Conservation (phyloP, 2,113 vertebrate genomes). For the Rutilus rutilus region DNA sequence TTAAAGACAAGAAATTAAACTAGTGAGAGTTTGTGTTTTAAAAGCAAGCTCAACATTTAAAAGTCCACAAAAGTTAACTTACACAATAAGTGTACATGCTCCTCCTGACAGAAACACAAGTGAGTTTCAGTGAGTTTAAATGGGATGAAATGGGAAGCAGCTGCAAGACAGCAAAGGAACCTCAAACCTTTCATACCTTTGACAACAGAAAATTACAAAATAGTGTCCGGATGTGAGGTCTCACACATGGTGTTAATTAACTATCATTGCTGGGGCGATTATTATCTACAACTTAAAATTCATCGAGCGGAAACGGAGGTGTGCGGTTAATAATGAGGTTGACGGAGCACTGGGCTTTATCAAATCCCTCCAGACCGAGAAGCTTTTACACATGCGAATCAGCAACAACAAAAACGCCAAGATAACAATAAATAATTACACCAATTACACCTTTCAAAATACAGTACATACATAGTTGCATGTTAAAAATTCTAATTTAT, state of each 20-base stretch:
- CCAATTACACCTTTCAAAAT: too few species aligned
- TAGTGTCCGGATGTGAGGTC: neutral
- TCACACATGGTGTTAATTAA: neutral
- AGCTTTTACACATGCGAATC: too few species aligned
- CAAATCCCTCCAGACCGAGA: too few species aligned
- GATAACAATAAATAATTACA: too few species aligned
- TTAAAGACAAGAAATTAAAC: neutral
- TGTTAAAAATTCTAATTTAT: too few species aligned
- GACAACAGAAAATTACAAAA: neutral
- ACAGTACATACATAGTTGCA: too few species aligned
- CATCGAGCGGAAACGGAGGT: neutral
- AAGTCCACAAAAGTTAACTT: neutral
- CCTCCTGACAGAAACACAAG: neutral
- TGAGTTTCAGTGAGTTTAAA: neutral
- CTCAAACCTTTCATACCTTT: neutral
- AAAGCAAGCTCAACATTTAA: neutral
- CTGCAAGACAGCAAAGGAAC: neutral
- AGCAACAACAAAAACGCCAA: too few species aligned
- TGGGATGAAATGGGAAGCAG: conserved; percentile 8
- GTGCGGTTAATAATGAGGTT: neutral
- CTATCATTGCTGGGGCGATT: neutral
- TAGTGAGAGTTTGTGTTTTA: neutral
- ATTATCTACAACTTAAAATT: neutral
- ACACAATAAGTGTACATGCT: neutral
- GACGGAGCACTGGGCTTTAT: neutral